phyloP scores from a whole-genome alignment of 2,113 vertebrate genomes.

The Pangasianodon gigas region DNA sequence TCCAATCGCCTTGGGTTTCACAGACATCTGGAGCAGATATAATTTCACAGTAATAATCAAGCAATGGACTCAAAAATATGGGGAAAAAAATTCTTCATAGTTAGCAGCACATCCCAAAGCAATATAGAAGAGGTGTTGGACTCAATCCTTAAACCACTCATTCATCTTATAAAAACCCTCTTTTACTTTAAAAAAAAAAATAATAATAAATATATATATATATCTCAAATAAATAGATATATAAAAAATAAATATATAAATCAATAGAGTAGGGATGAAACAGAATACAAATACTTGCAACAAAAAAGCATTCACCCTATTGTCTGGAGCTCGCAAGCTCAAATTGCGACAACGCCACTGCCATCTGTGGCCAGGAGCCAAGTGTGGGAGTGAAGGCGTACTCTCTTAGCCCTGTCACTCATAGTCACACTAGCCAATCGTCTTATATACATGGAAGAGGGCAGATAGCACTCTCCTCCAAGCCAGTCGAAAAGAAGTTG shows the following conservation, averaged over 20 bases:
- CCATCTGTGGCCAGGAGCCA: neutral
- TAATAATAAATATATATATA: neutral
- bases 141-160: neutral
- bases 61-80: neutral
- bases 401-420: neutral
- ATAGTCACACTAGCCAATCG: neutral
- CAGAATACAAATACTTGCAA: neutral
- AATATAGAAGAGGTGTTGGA: neutral
- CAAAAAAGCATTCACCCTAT: neutral
- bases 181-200: too few relatives aligned
- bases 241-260: too few relatives aligned
- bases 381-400: neutral
- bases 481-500: neutral
- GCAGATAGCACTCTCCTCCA: neutral
- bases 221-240: too few relatives aligned
- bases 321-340: neutral
- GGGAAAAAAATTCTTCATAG: neutral
- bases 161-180: neutral
- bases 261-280: neutral
- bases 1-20: neutral
- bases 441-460: neutral
- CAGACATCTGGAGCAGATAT: neutral
- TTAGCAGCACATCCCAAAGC: neutral
- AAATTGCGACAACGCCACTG: neutral
- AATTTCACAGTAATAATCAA: neutral